Percentiles rank a stretch among this genome's conserved stretches.
Conservation (phyloP, 2,113 vertebrate genomes). For the Chloropsis hardwickii region DNA sequence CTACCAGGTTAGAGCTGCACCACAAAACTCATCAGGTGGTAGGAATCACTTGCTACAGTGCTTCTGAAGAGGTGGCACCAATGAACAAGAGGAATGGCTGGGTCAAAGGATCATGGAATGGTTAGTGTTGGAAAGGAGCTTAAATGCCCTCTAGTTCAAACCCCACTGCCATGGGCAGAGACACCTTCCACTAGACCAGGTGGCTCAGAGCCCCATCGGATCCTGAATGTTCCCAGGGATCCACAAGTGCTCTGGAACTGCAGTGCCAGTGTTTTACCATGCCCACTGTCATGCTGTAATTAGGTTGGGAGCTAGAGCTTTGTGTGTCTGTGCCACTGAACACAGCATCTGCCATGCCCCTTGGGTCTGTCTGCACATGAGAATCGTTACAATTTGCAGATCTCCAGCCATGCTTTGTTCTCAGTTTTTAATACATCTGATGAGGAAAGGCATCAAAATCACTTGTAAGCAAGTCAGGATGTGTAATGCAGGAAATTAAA, state of each 20-base stretch:
- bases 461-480: neutral
- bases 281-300: neutral
- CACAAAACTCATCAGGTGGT: neutral
- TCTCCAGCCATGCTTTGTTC: neutral
- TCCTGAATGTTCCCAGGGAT: neutral
- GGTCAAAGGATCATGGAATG: neutral
- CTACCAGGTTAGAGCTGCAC: accelerated
- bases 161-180: neutral
- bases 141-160: neutral
- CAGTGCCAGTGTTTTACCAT: neutral
- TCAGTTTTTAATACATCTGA: neutral
- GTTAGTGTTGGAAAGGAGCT: neutral
- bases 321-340: neutral
- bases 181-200: neutral
- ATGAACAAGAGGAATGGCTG: neutral
- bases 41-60: neutral
- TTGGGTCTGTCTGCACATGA: neutral
- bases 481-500: constrained; percentile 3
- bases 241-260: neutral
- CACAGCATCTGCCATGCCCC: neutral
- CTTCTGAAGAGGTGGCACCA: neutral
- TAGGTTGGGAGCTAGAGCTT: neutral
- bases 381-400: neutral
- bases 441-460: neutral
- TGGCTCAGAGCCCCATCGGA: neutral